Evolutionary conservation across 2,888 invertebrate genomes (phyloP), one percentile per base, ranked within the genome.

Genomic region (Leucophora obtusa): DNA sequence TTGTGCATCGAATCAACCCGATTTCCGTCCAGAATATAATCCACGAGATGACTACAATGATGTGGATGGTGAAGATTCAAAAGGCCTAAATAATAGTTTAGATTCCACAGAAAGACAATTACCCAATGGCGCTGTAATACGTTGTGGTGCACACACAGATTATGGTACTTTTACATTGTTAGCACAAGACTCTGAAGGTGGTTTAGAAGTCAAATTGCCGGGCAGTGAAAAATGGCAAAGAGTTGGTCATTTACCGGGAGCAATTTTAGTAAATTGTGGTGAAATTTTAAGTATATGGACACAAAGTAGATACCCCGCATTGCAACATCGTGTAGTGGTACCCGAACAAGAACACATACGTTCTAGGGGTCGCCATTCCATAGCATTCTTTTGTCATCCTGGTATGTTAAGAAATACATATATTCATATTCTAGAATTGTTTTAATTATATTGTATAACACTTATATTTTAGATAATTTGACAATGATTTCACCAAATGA

Each of bases 201-300:
- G 95, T 1, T 91, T 96, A 10, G 90, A 90, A 78, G 88, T 95
- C 51, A 93, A 93, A 87, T 89, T 93, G 80, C 92, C 93, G 10
- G 92, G 92, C 63, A 93, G 93, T 83, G 93, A 93, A 38, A 93
- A 93, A 83, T 96, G 95, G 94, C 92, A 93, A 84, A 92, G 94
- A 47, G 95, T 95, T 3, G 94, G 94, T 0, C 95, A 95, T 85
- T 92, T 96, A 65, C 94, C 94, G 0, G 95, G 94, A 35, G 94
- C 95, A 28, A 93, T 96, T 83, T 91, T 96, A 58, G 92, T 96
- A 35, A 95, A 95, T 86, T 92, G 94, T 24, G 96, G 95, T 17
- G 94, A 95, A 86, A 92, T 95, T 66, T 91, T 96, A 71, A 94
- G 94, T 18, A 91, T 92, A 56, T 96, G 95, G 96, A 95, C 96